A percentile compares a stretch with the other conserved stretches of the same genome.
phyloP scores from a whole-genome alignment of 2,888 invertebrate species.

The Agriotes lineatus region DNA sequence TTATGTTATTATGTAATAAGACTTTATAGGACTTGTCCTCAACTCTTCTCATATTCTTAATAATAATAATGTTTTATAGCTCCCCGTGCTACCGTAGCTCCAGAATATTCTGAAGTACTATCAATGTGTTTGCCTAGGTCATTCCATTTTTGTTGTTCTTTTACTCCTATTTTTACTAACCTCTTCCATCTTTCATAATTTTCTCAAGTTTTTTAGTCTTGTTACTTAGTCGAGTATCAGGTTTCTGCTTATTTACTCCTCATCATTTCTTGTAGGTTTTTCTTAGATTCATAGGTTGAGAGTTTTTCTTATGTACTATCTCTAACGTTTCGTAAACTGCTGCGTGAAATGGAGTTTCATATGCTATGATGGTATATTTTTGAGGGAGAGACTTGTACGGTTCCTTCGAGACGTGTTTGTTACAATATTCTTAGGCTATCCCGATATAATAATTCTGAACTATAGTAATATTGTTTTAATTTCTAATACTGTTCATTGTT shows the following conservation, averaged over 20 bases:
- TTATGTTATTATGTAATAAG: no score
- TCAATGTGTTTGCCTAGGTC: no score
- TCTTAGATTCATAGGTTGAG: neutral
- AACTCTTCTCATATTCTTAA: no score
- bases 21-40: no score
- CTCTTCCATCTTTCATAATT: neutral
- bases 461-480: neutral
- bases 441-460: neutral
- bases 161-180: conserved; percentile 1
- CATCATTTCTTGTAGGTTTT: neutral
- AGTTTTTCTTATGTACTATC: neutral
- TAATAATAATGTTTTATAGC: no score
- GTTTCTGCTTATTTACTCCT: neutral
- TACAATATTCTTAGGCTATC: neutral
- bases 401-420: neutral
- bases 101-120: no score
- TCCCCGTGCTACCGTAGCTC: no score
- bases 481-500: neutral
- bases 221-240: neutral
- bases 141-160: conserved; percentile 1
- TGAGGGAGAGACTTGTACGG: neutral
- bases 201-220: neutral
- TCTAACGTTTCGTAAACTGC: neutral
- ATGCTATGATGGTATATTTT: neutral
- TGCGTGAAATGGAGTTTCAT: neutral